Evolutionary conservation across 2,888 invertebrate species (phyloP).

Genomic region (Macrophya alboannulata): DNA sequence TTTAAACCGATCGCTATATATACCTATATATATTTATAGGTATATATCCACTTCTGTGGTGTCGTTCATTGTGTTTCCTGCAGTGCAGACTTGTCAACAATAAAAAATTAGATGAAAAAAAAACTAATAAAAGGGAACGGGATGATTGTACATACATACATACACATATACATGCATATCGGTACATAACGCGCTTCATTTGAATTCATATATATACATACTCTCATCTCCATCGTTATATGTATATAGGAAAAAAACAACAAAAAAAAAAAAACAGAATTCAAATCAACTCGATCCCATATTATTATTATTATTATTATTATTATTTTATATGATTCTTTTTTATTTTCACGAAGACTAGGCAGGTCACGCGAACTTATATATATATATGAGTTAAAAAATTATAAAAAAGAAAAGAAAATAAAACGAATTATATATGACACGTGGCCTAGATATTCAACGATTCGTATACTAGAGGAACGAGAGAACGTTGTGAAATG

Average conservation of each 20-base stretch:
- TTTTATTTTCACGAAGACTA: background rate
- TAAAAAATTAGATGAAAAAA: background rate
- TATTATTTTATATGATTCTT: background rate
- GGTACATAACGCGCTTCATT: constrained; percentile 11
- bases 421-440: constrained; percentile 17
- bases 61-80: constrained; percentile 21
- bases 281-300: background rate
- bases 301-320: too few relatives aligned
- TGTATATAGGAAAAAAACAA: background rate
- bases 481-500: constrained; percentile 43
- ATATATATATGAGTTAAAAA: constrained; percentile 26
- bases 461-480: constrained; percentile 32
- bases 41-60: constrained; percentile 15
- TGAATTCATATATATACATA: background rate
- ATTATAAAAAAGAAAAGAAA: background rate
- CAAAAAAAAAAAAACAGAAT: background rate
- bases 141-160: too few relatives aligned
- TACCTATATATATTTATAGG: too few relatives aligned
- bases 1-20: constrained; percentile 20
- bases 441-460: constrained; percentile 45
- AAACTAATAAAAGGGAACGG: background rate
- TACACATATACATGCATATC: too few relatives aligned
- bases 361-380: constrained; percentile 6
- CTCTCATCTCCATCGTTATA: background rate
- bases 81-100: background rate